Conservation (phyloP, 23 tunicate species). For the Diplosoma virens region DNA sequence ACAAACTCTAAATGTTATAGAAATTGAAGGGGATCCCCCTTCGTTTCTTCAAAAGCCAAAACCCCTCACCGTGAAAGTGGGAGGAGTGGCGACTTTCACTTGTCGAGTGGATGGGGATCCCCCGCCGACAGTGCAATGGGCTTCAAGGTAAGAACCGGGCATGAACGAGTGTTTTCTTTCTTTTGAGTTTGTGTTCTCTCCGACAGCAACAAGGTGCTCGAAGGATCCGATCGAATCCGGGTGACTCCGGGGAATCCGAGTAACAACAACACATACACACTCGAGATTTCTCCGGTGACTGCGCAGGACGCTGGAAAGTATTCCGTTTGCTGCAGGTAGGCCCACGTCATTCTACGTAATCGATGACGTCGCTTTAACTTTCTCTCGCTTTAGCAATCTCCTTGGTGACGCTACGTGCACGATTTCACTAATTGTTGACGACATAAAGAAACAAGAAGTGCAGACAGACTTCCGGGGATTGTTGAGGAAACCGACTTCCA, state of each 20-base stretch:
- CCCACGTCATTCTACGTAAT: no score
- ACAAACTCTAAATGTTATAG: no score
- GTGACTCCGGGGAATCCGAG: constrained; percentile 27
- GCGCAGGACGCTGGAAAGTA: constrained; percentile 88
- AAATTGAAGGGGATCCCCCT: constrained; percentile 86
- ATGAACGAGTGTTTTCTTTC: neutral
- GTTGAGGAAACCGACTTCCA: constrained; percentile 39
- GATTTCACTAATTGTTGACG: constrained; percentile 76
- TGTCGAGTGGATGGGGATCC: constrained; percentile 91
- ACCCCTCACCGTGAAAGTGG: constrained; percentile 55
- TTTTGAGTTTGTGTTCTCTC: no score
- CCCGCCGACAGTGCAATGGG: constrained; percentile 62
- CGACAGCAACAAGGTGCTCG: constrained; percentile 64
- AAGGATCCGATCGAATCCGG: constrained; percentile 10
- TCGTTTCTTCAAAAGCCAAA: constrained; percentile 66
- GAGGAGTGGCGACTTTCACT: constrained; percentile 56
- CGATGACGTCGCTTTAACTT: neutral
- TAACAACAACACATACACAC: constrained; percentile 68
- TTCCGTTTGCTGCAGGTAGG: constrained; percentile 83
- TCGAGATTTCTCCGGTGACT: constrained; percentile 47
- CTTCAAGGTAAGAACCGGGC: constrained; percentile 48
- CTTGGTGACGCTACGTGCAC: constrained; percentile 95
- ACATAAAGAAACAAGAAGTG: constrained; percentile 66
- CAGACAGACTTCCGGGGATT: constrained; percentile 68
- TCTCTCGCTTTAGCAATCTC: constrained; percentile 42